These are phyloP conservation scores for Orbicella faveolata DNA, from an alignment of 64 coral and sea anemone genomes.

Conservation along the genomic window DNA sequence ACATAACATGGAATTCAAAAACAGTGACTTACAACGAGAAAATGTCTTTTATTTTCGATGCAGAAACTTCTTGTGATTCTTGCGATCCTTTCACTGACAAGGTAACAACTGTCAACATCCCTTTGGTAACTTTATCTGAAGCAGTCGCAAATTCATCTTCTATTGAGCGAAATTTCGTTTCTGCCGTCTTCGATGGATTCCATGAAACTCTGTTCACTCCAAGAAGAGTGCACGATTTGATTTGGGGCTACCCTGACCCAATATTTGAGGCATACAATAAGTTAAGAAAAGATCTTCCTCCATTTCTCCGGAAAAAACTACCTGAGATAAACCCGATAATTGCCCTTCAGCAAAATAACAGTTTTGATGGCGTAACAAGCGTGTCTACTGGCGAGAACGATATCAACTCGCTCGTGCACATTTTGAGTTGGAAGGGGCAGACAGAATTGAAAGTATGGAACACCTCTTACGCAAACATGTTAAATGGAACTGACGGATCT, in stretches of 20 bases:
- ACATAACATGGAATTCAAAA: slow-evolving; percentile 71
- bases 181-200: slow-evolving; percentile 32
- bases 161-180: slow-evolving; percentile 17
- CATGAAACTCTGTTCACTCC: slow-evolving; percentile 62
- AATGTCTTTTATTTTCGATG: slow-evolving; percentile 79
- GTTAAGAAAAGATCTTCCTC: slow-evolving; percentile 12
- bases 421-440: slow-evolving; percentile 72
- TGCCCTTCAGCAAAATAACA: slow-evolving; percentile 86
- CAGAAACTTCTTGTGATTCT: slow-evolving; percentile 56
- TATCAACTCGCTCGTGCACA: slow-evolving; percentile 58
- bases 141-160: slow-evolving; percentile 29
- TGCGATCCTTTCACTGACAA: slow-evolving; percentile 74
- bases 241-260: slow-evolving; percentile 95
- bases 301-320: slow-evolving; percentile 3
- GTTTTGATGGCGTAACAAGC: slow-evolving; percentile 56
- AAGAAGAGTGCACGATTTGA: slow-evolving; percentile 79
- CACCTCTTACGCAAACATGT: slow-evolving; percentile 76
- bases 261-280: slow-evolving; percentile 66
- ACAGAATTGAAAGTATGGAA: slow-evolving; percentile 77
- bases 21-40: slow-evolving; percentile 89
- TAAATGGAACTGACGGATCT: slow-evolving; percentile 96
- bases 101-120: slow-evolving; percentile 75
- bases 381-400: slow-evolving; percentile 74
- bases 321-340: slow-evolving; percentile 68
- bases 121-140: slow-evolving; percentile 71